phyloP scores from a whole-genome alignment of 2,888 invertebrate species.

The Branchellion lobata region DNA sequence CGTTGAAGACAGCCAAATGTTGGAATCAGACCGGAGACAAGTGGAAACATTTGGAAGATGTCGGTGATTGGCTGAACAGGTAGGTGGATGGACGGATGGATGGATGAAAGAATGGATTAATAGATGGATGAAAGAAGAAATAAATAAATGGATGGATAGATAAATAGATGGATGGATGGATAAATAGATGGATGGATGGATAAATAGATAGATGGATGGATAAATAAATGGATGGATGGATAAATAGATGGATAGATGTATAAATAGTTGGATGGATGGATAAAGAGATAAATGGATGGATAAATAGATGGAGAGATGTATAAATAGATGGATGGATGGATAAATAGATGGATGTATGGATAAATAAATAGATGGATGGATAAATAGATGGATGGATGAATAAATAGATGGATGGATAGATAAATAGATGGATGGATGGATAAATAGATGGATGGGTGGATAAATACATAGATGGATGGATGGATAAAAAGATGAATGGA shows the following conservation, averaged over 20 bases:
- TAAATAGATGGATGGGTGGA: too few species aligned
- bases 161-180: background rate
- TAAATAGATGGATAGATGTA: background rate
- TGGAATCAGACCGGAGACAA: conserved; percentile 86
- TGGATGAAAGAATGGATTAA: background rate
- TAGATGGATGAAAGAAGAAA: background rate
- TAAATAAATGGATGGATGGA: background rate
- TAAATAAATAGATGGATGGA: background rate
- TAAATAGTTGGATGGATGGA: background rate
- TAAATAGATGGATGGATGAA: background rate
- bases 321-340: background rate
- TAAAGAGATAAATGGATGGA: background rate
- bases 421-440: background rate
- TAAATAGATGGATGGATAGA: background rate
- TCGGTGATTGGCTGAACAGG: conserved; percentile 63
- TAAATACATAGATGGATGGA: too few species aligned
- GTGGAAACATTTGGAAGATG: conserved; percentile 76
- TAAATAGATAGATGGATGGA: background rate
- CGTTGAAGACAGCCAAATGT: conserved; percentile 70
- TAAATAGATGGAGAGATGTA: background rate
- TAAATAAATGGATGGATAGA: background rate
- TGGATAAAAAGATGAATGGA: too few species aligned
- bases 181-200: background rate
- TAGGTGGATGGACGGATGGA: conserved; percentile 30
- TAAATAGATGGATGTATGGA: background rate